Evolutionary conservation across 2,797 vertebrate genomes (phyloP), one percentile per base, ranked within the genome.

Genomic region (Eupleurogrammus muticus): DNA sequence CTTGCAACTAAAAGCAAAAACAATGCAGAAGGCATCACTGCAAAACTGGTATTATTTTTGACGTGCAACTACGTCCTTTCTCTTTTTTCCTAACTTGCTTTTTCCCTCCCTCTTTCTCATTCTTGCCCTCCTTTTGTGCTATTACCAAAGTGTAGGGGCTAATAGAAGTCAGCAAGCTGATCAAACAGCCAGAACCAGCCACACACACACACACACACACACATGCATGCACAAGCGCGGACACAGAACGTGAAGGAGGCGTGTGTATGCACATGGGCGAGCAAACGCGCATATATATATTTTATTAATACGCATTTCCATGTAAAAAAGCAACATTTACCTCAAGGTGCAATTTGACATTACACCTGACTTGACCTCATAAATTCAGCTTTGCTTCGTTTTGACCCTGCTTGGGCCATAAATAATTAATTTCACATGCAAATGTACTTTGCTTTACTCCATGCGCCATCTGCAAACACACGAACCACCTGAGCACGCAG

Each of bases 341-440:
- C 52, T 57, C 21, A 47, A 55, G 21, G 40, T 59, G 59, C 6
- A 8, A 57, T 50, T 9, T 75, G 53, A 73, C 69, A 53, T 77
- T 72, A 49, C 55, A 56, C 34, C 50, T 77, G 20, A 69, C 47
- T 73, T 79, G 75, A 79, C 67, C 59, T 82, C 23, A 59, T 66
- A 49, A 58, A 84, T 75, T 70, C 20, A 55, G 40, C 36, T 68
- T 73, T 75, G 47, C 48, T 49, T 32, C 61, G 76, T 49, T 42
- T 49, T 79, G 62, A 81, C 69, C 67, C 46, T 50, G 7, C 47
- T 53, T 21, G 66, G 62, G 71, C 65, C 28, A 75, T 80, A 23
- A 82, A 83, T 87, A 49, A 84, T 85, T 74, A 23, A 81, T 75
- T 44, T 47, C 36, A 65, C 66, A 71, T 70, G 52, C 51, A 80